phyloP scores from a whole-genome alignment of 1,140 invertebrate genomes.

The Lanistes nyassanus region DNA sequence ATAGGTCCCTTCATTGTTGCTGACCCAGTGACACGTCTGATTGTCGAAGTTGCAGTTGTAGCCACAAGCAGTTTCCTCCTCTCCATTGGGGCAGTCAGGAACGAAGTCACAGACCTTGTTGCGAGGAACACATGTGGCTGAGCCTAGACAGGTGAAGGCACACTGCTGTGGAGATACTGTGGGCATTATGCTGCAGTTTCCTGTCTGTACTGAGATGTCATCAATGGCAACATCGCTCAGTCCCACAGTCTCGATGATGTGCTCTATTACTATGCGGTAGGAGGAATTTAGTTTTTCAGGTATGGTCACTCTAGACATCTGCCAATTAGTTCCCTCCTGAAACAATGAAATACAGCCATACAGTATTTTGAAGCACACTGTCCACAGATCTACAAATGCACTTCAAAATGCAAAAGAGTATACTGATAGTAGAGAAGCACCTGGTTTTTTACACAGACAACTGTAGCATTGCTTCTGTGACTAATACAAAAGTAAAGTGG shows the following conservation, averaged over 20 bases:
- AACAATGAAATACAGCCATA: slow-evolving; percentile 54
- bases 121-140: slow-evolving; percentile 48
- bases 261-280: slow-evolving; percentile 50
- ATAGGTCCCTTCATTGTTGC: slow-evolving; percentile 43
- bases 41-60: slow-evolving; percentile 61
- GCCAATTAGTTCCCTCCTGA: slow-evolving; percentile 45
- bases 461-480: too few species aligned
- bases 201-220: slow-evolving; percentile 42
- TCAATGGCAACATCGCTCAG: slow-evolving; percentile 59
- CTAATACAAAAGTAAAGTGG: too few species aligned
- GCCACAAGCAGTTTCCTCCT: slow-evolving; percentile 57
- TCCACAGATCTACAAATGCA: too few species aligned
- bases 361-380: slow-evolving; percentile 57
- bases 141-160: slow-evolving; percentile 32
- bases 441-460: too few species aligned
- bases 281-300: slow-evolving; percentile 29
- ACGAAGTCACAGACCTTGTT: slow-evolving; percentile 58
- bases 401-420: too few species aligned
- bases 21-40: slow-evolving; percentile 53
- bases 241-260: slow-evolving; percentile 38
- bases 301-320: slow-evolving; percentile 44
- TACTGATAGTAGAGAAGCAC: too few species aligned
- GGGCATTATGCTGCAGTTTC: slow-evolving; percentile 33
- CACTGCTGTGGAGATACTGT: slow-evolving; percentile 11
- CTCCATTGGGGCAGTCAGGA: slow-evolving; percentile 54